Evolutionary conservation across 2,113 vertebrate species (phyloP).

Genomic region (Sylvicapra grimmia): DNA sequence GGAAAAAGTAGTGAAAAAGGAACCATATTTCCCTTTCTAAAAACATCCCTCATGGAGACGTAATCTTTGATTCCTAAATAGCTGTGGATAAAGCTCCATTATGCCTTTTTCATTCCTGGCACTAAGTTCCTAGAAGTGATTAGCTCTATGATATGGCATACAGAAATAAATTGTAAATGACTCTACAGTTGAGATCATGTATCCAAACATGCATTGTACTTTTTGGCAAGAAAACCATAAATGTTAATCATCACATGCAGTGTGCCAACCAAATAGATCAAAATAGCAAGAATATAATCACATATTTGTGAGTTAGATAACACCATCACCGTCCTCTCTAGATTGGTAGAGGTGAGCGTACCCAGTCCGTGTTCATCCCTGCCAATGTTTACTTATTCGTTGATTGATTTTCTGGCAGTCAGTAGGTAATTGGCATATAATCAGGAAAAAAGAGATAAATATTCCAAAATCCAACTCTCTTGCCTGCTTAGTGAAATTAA

Average conservation of each 20-base stretch:
- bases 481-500: neutral
- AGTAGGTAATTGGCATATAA: neutral
- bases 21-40: neutral
- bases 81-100: neutral
- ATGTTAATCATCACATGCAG: neutral
- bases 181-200: neutral
- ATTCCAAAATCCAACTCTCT: neutral
- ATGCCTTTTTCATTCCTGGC: neutral
- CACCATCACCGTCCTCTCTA: neutral
- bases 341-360: neutral
- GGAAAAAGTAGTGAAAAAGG: neutral
- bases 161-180: neutral
- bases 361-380: neutral
- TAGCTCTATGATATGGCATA: neutral
- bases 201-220: neutral
- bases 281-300: neutral
- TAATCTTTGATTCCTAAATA: neutral
- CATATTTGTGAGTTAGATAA: neutral
- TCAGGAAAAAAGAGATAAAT: constrained; percentile 19
- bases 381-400: constrained; percentile 26
- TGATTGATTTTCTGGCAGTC: neutral
- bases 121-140: neutral
- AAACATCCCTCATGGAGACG: neutral
- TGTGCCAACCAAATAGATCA: constrained; percentile 22
- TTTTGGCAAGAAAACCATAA: neutral